Evolutionary conservation across 2,113 vertebrate genomes (phyloP).

Genomic region (Numida meleagris): DNA sequence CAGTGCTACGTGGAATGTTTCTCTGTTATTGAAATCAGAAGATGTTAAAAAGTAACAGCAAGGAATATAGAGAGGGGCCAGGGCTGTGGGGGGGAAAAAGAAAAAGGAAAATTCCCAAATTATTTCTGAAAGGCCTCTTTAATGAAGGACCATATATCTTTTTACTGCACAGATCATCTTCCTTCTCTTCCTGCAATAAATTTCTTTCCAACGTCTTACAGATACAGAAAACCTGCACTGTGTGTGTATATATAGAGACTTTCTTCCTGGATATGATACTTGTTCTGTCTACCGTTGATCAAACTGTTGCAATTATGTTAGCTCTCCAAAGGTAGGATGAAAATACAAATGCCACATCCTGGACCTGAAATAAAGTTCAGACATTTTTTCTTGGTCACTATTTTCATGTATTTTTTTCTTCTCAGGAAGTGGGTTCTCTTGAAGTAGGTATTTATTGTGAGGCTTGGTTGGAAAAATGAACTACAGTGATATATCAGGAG

Average conservation of each 20-base stretch:
- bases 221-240: neutral
- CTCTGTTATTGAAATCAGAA: neutral
- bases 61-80: neutral
- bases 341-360: neutral
- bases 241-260: neutral
- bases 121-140: neutral
- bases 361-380: constrained; percentile 5
- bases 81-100: neutral
- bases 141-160: neutral
- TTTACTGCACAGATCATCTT: neutral
- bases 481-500: neutral
- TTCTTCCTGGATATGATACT: neutral
- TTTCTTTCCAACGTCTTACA: neutral
- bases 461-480: constrained; percentile 20
- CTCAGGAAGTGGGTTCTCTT: constrained; percentile 42
- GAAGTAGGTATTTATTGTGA: neutral
- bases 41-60: neutral
- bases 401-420: constrained; percentile 10
- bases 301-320: neutral
- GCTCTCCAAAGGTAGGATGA: neutral
- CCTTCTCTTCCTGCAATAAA: constrained; percentile 4
- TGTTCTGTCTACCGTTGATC: constrained; percentile 7
- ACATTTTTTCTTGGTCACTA: neutral
- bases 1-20: neutral
- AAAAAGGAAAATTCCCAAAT: neutral